Conservation (phyloP, 2,113 vertebrate genomes). For the Phyllostomus discolor region DNA sequence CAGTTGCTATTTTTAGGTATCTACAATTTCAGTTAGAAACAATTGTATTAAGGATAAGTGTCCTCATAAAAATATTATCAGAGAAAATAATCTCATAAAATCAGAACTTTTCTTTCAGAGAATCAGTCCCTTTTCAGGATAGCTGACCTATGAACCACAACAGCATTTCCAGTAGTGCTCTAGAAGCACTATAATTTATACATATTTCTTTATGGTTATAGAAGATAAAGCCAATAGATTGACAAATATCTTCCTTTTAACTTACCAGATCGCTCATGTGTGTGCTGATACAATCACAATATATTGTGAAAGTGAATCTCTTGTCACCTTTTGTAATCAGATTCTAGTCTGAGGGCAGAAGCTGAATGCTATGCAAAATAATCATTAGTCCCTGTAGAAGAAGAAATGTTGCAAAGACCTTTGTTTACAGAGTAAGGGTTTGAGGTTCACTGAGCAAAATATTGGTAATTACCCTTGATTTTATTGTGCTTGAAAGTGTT, state of each 20-base stretch:
- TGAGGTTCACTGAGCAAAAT: conserved; percentile 36
- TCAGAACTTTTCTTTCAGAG: neutral
- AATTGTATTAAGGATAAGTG: neutral
- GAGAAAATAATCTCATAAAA: neutral
- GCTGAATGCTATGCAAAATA: neutral
- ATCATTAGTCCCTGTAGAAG: neutral
- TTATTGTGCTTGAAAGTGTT: conserved; percentile 20
- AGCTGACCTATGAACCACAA: neutral
- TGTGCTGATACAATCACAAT: neutral
- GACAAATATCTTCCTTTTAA: neutral
- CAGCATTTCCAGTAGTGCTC: neutral
- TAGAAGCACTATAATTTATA: neutral
- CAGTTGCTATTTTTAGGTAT: neutral
- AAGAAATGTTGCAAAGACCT: neutral
- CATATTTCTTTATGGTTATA: neutral
- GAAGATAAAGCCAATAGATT: neutral
- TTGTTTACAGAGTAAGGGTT: neutral
- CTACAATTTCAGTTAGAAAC: neutral
- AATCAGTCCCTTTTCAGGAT: neutral
- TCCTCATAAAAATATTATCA: neutral
- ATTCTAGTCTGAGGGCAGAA: neutral
- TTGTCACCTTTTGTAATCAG: neutral
- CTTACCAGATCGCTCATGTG: neutral
- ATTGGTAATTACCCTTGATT: conserved; percentile 58
- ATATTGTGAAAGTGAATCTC: neutral